Conservation (phyloP, 2,797 vertebrate genomes). For the Lagocephalus sceleratus region DNA sequence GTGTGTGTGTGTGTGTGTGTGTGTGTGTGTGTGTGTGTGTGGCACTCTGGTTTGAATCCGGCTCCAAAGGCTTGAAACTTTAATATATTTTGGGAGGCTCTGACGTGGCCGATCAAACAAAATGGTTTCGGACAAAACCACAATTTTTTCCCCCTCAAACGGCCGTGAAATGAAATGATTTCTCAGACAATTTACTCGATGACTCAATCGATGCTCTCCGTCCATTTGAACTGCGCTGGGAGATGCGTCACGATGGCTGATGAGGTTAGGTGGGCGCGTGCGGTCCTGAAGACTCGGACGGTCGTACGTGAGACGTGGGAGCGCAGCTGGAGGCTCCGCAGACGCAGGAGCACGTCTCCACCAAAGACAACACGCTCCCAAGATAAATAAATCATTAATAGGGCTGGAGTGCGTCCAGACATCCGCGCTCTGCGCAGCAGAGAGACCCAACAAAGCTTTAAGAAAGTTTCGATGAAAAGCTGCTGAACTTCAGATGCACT, state of each 20-base stretch:
- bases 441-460: constrained; percentile 27
- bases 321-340: constrained; percentile 16
- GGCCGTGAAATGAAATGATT: constrained; percentile 56
- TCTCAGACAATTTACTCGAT: constrained; percentile 39
- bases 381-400: constrained; percentile 31
- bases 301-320: constrained; percentile 3
- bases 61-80: constrained; percentile 45
- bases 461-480: constrained; percentile 32
- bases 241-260: constrained; percentile 12
- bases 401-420: constrained; percentile 8
- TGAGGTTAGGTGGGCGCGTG: constrained; percentile 4
- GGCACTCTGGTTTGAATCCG: constrained; percentile 30
- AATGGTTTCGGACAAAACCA: constrained; percentile 31
- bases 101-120: constrained; percentile 44
- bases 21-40: not conserved
- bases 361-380: constrained; percentile 7
- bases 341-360: not conserved
- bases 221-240: constrained; percentile 27
- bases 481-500: constrained; percentile 25
- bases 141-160: constrained; percentile 57
- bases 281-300: constrained; percentile 15
- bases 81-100: constrained; percentile 47
- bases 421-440: constrained; percentile 10
- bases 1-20: not conserved
- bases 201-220: constrained; percentile 22